Evolutionary conservation across 2,888 invertebrate species (phyloP).

Genomic region (Petrolisthes cinctipes): DNA sequence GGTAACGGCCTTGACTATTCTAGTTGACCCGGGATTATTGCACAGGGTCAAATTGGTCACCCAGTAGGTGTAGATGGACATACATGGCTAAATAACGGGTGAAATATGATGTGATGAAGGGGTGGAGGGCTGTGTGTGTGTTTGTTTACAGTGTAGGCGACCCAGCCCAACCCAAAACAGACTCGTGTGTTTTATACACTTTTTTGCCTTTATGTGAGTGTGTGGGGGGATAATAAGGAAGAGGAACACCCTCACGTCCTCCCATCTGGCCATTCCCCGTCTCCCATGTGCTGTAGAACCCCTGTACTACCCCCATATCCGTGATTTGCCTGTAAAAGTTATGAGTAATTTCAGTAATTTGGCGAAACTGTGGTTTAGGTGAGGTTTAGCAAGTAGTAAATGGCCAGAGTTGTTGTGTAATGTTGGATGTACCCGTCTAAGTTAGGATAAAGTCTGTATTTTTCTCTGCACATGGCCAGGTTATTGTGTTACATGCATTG

Average conservation of each 20-base stretch:
- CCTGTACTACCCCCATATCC: background rate
- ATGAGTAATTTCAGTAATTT: too few species aligned
- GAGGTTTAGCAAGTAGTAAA: too few species aligned
- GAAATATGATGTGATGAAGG: background rate
- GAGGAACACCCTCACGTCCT: background rate
- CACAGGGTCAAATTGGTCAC: background rate
- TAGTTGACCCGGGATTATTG: background rate
- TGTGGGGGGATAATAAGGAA: background rate
- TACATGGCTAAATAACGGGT: background rate
- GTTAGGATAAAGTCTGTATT: too few species aligned
- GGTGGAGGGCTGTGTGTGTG: background rate
- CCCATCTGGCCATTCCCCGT: background rate
- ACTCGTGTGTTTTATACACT: too few species aligned
- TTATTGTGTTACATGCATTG: too few species aligned
- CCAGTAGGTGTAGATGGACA: background rate
- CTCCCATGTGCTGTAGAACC: too few species aligned
- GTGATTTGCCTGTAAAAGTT: background rate
- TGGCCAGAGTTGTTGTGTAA: too few species aligned
- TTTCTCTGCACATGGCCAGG: too few species aligned
- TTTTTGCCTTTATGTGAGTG: background rate
- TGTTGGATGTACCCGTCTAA: too few species aligned
- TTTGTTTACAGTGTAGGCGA: constrained; percentile 38
- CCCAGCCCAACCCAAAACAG: constrained; percentile 22
- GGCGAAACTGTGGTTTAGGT: too few species aligned
- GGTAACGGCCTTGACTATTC: background rate